Evolutionary conservation across 2,797 vertebrate genomes (phyloP), one percentile per base, ranked within the genome.

Genomic region (Serranus cabrilla): DNA sequence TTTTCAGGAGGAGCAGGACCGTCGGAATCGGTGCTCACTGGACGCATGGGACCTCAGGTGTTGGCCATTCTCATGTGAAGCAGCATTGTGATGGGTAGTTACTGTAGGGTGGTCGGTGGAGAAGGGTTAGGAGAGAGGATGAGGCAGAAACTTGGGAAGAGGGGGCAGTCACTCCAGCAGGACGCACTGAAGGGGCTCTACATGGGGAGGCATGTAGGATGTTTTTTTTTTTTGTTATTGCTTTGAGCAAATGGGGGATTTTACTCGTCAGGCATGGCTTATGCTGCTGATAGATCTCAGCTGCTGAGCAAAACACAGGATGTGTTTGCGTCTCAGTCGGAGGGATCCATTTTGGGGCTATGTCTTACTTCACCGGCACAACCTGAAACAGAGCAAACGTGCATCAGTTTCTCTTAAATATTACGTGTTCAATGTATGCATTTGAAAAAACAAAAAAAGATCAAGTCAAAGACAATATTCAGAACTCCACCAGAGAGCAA

Each of bases 41-140:
- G 97, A 97, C 95, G 96, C 97, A 98, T 98, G 96, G 94, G 96
- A 94, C 93, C 96, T 95, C 96, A 99, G 95, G 97, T 97, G 85
- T 97, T 88, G 87, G 95, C 94, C 96, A 97, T 97, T 94, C 94
- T 96, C 91, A 95, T 89, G 87, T 91, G 59, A 88, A 92, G 94
- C 88, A 92, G 95, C 97, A 98, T 98, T 87, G 94, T 96, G 90
- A 91, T 74, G 46, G 84, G 77, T 72, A 76, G 85, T 83, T 91
- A 77, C 69, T 86, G 76, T 83, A 80, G 76, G 80, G 87, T 74
- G 84, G 87, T 63, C 1, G 46, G 80, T 27, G 85, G 71, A 82
- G 78, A 74, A 60, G 69, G 64, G 59, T 91, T 89, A 50, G 87
- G 90, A 70, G 88, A 92, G 87, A 90, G 92, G 93, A 87, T 17